Conservation (phyloP, 2,113 vertebrate species). For the Entelurus aequoreus region DNA sequence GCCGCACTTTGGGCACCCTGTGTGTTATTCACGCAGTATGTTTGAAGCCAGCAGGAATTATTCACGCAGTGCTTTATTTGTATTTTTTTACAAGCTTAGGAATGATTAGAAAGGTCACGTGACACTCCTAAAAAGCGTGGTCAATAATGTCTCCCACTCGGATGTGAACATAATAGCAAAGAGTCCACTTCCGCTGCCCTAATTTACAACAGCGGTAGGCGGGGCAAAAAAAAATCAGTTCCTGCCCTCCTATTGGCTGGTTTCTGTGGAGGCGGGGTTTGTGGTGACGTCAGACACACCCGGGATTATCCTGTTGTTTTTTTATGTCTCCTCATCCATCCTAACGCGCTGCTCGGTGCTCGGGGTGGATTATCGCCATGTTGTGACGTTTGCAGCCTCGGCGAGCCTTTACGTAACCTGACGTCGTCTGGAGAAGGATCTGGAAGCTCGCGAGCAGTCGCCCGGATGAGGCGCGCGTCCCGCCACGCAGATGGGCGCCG, state of each 20-base stretch:
- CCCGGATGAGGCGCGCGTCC: constrained; percentile 35
- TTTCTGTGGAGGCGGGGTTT: constrained; percentile 52
- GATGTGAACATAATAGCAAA: background rate
- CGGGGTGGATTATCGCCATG: background rate
- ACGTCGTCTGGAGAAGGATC: background rate
- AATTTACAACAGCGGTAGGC: constrained; percentile 21
- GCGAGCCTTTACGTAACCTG: background rate
- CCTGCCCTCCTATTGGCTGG: constrained; percentile 30
- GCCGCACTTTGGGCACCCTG: no score
- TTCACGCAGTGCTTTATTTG: constrained; percentile 23
- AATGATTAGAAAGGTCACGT: background rate
- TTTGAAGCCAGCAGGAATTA: constrained; percentile 11
- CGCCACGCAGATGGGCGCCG: constrained; percentile 64
- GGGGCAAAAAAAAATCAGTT: constrained; percentile 17
- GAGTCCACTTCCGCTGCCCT: background rate
- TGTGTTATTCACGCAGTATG: no score
- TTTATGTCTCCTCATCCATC: constrained; percentile 54
- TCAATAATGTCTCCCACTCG: background rate
- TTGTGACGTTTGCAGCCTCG: no score
- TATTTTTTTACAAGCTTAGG: constrained; percentile 17
- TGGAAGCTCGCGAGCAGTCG: constrained; percentile 1
- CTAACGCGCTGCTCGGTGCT: background rate
- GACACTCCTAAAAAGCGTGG: no score
- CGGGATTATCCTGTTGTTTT: constrained; percentile 67
- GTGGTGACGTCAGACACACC: constrained; percentile 33